These are phyloP conservation scores for Manis pentadactyla DNA, from an alignment of 2,797 vertebrate species.

Conservation along the genomic window DNA sequence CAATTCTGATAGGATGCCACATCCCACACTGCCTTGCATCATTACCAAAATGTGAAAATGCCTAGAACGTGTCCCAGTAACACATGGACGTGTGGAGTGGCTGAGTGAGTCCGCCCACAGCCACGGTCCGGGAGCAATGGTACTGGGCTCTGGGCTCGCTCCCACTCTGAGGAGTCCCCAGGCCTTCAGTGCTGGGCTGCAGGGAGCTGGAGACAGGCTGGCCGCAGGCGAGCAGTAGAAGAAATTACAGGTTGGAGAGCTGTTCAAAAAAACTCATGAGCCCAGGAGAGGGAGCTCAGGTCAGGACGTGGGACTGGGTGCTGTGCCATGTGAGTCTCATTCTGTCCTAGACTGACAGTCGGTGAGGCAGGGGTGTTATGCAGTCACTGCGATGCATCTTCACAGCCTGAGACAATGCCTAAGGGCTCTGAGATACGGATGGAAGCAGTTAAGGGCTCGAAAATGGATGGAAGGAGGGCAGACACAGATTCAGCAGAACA, in stretches of 20 bases:
- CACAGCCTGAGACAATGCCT: neutral
- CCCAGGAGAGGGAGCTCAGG: neutral
- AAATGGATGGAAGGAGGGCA: neutral
- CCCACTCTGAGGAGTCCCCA: neutral
- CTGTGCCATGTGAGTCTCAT: neutral
- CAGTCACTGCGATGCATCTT: neutral
- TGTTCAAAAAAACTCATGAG: neutral
- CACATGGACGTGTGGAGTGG: neutral
- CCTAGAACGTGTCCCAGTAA: neutral
- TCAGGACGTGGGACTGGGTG: neutral
- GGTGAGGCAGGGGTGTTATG: neutral
- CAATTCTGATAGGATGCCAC: neutral
- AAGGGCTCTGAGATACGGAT: no score
- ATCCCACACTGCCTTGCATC: neutral
- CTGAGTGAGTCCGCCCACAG: no score
- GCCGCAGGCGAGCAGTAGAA: neutral
- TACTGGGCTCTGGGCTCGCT: no score
- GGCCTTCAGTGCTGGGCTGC: no score
- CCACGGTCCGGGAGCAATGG: neutral
- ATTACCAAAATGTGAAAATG: neutral
- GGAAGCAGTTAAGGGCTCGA: neutral
- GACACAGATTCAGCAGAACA: no score
- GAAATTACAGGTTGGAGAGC: neutral
- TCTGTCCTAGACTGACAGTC: neutral
- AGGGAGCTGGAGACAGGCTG: neutral